These are phyloP conservation scores for Calosoma granatense DNA, from an alignment of 1,140 invertebrate genomes.

Conservation along the genomic window DNA sequence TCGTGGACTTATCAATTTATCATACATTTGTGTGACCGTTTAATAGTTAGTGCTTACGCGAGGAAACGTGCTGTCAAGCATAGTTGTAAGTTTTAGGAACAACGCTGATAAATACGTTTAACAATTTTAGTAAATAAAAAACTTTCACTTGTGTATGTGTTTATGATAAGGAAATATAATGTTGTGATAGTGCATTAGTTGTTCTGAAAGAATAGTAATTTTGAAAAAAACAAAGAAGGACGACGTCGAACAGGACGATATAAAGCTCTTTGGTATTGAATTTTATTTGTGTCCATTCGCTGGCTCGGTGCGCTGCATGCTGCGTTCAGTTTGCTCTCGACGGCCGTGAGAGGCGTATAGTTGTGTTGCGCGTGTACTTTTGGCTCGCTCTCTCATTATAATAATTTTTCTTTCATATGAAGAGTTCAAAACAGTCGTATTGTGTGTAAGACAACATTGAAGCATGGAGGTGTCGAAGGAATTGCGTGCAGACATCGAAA, in stretches of 20 bases:
- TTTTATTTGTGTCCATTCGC: slow-evolving; percentile 6
- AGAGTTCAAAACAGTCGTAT: neutral
- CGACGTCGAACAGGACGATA: neutral
- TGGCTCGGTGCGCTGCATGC: neutral
- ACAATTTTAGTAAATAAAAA: too few relatives aligned
- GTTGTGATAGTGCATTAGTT: too few relatives aligned
- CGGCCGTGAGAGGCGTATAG: neutral
- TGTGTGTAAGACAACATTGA: slow-evolving; percentile 15
- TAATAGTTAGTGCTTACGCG: too few relatives aligned
- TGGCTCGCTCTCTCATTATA: neutral
- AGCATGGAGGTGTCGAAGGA: slow-evolving; percentile 54
- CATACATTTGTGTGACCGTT: too few relatives aligned
- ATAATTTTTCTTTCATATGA: neutral
- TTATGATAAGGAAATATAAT: too few relatives aligned
- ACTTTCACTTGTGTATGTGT: too few relatives aligned
- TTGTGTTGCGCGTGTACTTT: neutral
- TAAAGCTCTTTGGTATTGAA: neutral
- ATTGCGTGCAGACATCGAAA: slow-evolving; percentile 50
- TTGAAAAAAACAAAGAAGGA: neutral
- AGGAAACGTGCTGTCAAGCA: too few relatives aligned
- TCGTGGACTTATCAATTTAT: too few relatives aligned
- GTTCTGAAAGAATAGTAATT: too few relatives aligned
- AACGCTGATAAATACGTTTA: too few relatives aligned
- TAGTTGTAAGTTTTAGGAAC: too few relatives aligned
- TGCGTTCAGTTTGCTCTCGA: neutral